Base-by-base conservation (phyloP, 2,888 invertebrate genomes). In the Matsumyia berberina region DNA sequence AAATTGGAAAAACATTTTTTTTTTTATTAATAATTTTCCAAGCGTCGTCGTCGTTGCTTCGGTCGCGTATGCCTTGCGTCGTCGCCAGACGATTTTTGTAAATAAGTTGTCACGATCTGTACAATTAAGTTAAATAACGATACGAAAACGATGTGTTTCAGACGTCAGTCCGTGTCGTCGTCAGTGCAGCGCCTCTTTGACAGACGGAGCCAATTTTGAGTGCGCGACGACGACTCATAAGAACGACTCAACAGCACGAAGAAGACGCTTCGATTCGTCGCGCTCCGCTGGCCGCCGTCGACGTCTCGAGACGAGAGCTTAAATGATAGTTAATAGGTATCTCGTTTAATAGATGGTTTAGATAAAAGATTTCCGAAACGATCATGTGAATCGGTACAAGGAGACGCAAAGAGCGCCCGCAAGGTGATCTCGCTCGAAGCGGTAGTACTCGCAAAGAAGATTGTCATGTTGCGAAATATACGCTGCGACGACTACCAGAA, bases 71-170 rank as follows among this genome's bases (percentile, higher is more conserved):
- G 17, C 33, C 57, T n/a, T 29, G 33, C 29, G 31, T 12, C 79
- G 46, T 62, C 60, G 46, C 24, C 4, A 24, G 24, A 69, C 46
- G 64, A 49, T 70, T 66, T 81, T 77, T 64, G 77, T 72, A 76
- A 83, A 86, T 83, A 82, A 83, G 86, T 86, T 86, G 86, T 86
- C 86, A 86, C 86, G 86, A 86, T 73, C 82, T 74, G 69, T 74
- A 82, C 86, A 86, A 86, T 86, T 86, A 86, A 77, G 78, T 82
- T 86, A 82, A 82, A 77, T 81, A 86, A 77, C 67, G 76, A 77
- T 81, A 81, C 80, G 80, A 85, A 80, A 85, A 85, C 80, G 80
- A 85, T 85, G 79, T 80, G 80, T 85, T 85, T 76, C 39, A 57
- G 76, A 85, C 80, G 74, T 85, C 80, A 80, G 58, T 76, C 39